Percentiles rank a stretch among this genome's conserved stretches.
phyloP scores from a whole-genome alignment of 2,888 invertebrate species.

The Epinotia brunnichana region DNA sequence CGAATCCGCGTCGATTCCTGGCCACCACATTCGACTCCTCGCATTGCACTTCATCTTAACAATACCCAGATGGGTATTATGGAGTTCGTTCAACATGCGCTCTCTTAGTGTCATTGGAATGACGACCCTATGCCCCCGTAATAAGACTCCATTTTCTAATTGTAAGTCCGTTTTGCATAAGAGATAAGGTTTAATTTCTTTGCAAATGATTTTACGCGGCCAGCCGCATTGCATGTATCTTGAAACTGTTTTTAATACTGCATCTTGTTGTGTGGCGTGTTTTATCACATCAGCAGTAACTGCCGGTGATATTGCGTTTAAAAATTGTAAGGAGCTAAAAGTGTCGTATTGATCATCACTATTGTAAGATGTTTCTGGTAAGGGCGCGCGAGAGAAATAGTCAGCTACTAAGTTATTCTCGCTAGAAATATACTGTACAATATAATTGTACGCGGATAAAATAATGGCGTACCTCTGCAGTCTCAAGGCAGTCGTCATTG shows the following conservation, averaged over 20 bases:
- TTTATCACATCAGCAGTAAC: neutral
- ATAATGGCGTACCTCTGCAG: constrained; percentile 13
- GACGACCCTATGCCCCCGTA: constrained; percentile 5
- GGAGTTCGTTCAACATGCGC: constrained; percentile 5
- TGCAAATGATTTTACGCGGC: constrained; percentile 32
- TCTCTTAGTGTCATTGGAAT: constrained; percentile 6
- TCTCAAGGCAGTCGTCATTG: constrained; percentile 3
- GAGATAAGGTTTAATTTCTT: constrained; percentile 27
- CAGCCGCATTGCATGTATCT: constrained; percentile 29
- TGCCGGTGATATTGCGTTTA: too few species aligned
- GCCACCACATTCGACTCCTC: too few species aligned
- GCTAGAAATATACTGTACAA: neutral
- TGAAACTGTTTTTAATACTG: neutral
- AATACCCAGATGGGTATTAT: constrained; percentile 5
- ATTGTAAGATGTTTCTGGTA: neutral
- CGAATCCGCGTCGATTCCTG: too few species aligned
- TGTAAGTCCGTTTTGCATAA: constrained; percentile 10
- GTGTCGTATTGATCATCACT: neutral
- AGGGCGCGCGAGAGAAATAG: constrained; percentile 14
- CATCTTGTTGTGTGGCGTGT: neutral
- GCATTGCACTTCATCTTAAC: neutral
- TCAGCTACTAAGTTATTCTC: constrained; percentile 7
- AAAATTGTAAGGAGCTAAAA: too few species aligned
- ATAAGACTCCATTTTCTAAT: constrained; percentile 1
- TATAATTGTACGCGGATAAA: constrained; percentile 20